Conservation (phyloP, 2,113 vertebrate species). For the Podiceps cristatus region DNA sequence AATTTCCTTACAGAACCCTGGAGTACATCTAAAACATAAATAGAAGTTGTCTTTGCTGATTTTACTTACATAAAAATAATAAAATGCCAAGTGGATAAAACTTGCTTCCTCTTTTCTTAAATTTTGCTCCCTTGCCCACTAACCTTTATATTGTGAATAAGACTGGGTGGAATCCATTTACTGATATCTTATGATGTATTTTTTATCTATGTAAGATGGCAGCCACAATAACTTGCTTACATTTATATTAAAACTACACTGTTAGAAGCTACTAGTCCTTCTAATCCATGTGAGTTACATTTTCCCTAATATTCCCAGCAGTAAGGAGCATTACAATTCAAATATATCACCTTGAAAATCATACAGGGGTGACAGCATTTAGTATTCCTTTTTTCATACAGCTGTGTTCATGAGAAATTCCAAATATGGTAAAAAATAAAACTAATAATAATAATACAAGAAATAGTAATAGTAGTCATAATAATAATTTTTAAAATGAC, state of each 20-base stretch:
- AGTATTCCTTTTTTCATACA: background rate
- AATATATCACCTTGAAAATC: background rate
- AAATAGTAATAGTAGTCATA: too few relatives aligned
- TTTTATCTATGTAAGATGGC: background rate
- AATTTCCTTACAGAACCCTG: background rate
- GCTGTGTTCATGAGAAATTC: background rate
- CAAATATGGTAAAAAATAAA: background rate
- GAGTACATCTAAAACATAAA: background rate
- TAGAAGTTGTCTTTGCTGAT: background rate
- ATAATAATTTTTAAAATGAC: too few relatives aligned
- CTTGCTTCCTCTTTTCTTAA: background rate
- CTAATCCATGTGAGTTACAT: background rate
- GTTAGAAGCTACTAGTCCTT: background rate
- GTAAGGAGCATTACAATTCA: background rate
- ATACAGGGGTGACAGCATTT: background rate
- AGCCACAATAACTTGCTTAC: background rate
- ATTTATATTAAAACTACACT: background rate
- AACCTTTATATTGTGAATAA: background rate
- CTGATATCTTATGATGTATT: background rate
- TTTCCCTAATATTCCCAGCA: background rate
- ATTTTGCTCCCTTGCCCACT: background rate
- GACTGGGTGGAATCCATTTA: background rate
- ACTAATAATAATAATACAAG: too few relatives aligned
- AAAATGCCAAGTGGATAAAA: background rate
- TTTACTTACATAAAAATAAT: background rate